phyloP scores from a whole-genome alignment of 1,140 invertebrate genomes.

The Drosophila guanche region DNA sequence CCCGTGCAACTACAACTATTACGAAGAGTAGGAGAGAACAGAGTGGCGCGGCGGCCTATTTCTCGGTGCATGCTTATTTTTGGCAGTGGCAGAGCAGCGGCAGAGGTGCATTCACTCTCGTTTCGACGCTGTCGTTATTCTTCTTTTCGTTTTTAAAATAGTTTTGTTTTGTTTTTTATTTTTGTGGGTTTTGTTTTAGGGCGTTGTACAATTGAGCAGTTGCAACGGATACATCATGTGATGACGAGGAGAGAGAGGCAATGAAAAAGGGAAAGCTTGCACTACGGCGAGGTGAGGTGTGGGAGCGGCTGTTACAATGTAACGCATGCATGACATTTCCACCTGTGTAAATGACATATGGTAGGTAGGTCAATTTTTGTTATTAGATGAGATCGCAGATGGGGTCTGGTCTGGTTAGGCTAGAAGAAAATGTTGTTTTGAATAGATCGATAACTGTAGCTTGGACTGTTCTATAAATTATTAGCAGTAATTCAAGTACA shows the following conservation, averaged over 20 bases:
- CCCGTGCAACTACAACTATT: slow-evolving; percentile 29
- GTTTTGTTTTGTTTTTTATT: slow-evolving; percentile 15
- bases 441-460: too few species aligned
- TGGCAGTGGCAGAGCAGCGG: slow-evolving; percentile 37
- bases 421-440: too few species aligned
- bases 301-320: background rate
- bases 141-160: slow-evolving; percentile 22
- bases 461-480: too few species aligned
- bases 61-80: slow-evolving; percentile 76
- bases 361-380: slow-evolving; percentile 54
- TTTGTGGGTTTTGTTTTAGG: slow-evolving; percentile 58
- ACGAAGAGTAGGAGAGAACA: slow-evolving; percentile 25
- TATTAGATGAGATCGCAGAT: slow-evolving; percentile 20
- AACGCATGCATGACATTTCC: slow-evolving; percentile 50
- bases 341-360: slow-evolving; percentile 62
- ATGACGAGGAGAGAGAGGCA: slow-evolving; percentile 24
- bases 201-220: slow-evolving; percentile 59
- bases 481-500: too few species aligned
- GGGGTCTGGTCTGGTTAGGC: too few species aligned
- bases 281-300: background rate
- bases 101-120: slow-evolving; percentile 69
- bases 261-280: too few species aligned
- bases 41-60: slow-evolving; percentile 65
- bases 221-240: slow-evolving; percentile 66
- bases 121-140: slow-evolving; percentile 38